phyloP scores from a whole-genome alignment of 2,797 vertebrate species.

The Triplophysa yarkandensis region DNA sequence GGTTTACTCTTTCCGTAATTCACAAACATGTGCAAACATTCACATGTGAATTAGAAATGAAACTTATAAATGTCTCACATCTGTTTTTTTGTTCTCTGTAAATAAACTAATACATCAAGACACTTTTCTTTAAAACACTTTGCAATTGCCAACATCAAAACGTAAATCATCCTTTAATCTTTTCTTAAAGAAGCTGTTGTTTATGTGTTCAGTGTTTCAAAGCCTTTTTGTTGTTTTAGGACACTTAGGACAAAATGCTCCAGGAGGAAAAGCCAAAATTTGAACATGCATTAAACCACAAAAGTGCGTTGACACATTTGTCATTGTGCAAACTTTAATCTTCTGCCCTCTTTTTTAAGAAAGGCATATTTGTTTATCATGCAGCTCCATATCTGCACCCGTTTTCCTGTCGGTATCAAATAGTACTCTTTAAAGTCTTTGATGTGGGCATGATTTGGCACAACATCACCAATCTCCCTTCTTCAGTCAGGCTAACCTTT shows the following conservation, averaged over 20 bases:
- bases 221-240: conserved; percentile 55
- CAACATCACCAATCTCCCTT: conserved; percentile 5
- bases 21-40: neutral
- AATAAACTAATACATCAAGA: conserved; percentile 13
- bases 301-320: conserved; percentile 47
- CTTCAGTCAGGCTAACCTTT: conserved; percentile 14
- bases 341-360: conserved; percentile 24
- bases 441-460: conserved; percentile 48
- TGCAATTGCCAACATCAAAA: conserved; percentile 11
- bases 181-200: conserved; percentile 32
- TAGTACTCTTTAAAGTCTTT: conserved; percentile 46
- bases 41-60: neutral
- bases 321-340: conserved; percentile 51
- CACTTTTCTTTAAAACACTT: neutral
- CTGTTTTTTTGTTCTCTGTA: conserved; percentile 2
- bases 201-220: conserved; percentile 50
- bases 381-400: conserved; percentile 43
- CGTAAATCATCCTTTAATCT: conserved; percentile 33
- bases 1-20: neutral
- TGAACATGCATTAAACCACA: conserved; percentile 42
- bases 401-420: conserved; percentile 35
- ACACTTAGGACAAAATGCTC: conserved; percentile 51
- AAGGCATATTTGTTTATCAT: conserved; percentile 44
- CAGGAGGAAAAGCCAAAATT: conserved; percentile 26
- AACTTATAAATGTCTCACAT: neutral